Conservation (phyloP, 2,113 vertebrate species). For the Sprattus sprattus region DNA sequence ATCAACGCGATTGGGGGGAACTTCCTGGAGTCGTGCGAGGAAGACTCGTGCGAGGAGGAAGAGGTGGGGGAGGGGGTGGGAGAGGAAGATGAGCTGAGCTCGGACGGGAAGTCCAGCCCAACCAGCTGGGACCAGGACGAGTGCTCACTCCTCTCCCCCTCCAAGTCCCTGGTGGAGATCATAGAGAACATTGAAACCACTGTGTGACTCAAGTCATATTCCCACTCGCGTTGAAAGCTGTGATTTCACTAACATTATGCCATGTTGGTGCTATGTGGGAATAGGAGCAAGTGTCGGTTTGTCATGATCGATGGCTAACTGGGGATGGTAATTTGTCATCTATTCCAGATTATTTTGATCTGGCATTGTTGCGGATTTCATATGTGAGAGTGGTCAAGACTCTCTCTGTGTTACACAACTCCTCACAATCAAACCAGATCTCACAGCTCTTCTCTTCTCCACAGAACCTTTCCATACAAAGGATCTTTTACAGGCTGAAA, state of each 20-base stretch:
- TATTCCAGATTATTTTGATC: neutral
- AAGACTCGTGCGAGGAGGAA: slow-evolving; percentile 85
- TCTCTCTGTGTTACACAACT: neutral
- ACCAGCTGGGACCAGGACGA: slow-evolving; percentile 93
- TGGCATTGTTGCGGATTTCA: neutral
- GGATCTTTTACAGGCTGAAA: neutral
- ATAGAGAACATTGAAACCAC: slow-evolving; percentile 98
- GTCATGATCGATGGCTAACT: neutral
- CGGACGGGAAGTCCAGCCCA: slow-evolving; percentile 86
- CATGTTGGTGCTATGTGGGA: neutral
- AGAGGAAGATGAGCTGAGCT: slow-evolving; percentile 73
- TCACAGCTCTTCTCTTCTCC: neutral
- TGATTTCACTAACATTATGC: neutral
- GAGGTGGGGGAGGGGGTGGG: slow-evolving; percentile 74
- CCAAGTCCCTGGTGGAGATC: slow-evolving; percentile 92
- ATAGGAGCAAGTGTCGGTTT: neutral
- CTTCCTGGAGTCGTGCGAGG: slow-evolving; percentile 90
- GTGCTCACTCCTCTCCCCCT: slow-evolving; percentile 86
- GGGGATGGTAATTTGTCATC: neutral
- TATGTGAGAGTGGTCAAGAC: neutral
- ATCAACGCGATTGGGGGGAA: slow-evolving; percentile 91
- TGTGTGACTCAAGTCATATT: slow-evolving; percentile 72
- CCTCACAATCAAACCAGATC: neutral
- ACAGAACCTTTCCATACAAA: neutral
- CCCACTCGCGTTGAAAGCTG: neutral